phyloP scores from a whole-genome alignment of 2,113 vertebrate genomes.

The Pituophis catenifer region DNA sequence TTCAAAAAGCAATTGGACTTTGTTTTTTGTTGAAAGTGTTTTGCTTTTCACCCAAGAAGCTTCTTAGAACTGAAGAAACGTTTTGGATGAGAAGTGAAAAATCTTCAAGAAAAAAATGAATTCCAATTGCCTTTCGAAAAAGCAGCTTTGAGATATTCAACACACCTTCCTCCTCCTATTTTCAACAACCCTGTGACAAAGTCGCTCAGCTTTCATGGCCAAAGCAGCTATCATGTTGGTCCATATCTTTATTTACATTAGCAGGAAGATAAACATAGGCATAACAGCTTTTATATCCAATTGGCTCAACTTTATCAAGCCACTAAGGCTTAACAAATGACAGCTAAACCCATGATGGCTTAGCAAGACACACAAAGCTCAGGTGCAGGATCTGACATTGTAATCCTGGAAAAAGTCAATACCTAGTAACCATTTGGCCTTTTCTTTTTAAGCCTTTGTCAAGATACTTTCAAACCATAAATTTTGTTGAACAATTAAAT shows the following conservation, averaged over 20 bases:
- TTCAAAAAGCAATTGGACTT: neutral
- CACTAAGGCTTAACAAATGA: neutral
- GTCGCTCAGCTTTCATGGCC: neutral
- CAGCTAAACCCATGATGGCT: neutral
- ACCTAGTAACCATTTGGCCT: neutral
- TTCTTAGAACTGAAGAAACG: neutral
- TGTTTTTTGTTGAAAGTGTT: neutral
- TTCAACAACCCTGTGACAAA: neutral
- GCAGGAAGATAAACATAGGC: neutral
- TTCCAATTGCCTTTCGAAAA: neutral
- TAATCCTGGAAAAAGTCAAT: neutral
- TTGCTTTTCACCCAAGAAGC: neutral
- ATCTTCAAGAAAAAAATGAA: neutral
- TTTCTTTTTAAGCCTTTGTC: neutral
- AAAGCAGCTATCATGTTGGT: neutral
- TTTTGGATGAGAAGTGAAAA: neutral
- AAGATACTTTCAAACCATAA: neutral
- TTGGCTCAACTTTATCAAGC: neutral
- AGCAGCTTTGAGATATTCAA: neutral
- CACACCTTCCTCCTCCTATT: neutral
- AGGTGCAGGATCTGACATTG: neutral
- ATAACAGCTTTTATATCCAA: neutral
- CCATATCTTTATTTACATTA: neutral
- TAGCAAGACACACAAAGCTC: neutral
- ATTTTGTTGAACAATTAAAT: neutral